Evolutionary conservation across 2,797 vertebrate species (phyloP).

Genomic region (Macropodus opercularis): DNA sequence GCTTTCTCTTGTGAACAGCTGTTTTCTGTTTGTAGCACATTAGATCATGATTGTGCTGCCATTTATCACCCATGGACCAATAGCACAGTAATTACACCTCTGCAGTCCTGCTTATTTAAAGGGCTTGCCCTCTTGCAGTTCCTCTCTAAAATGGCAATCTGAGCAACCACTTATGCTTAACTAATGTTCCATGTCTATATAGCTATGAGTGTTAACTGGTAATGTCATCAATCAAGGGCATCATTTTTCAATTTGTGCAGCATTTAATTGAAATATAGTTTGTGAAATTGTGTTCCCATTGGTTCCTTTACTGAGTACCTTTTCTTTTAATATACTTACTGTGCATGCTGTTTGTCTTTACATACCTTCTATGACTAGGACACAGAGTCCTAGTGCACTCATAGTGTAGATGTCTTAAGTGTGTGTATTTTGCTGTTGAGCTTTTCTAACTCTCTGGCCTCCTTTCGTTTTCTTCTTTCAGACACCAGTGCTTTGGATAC

Average conservation of each 20-base stretch:
- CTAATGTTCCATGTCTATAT: constrained; percentile 53
- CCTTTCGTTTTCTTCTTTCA: constrained; percentile 89
- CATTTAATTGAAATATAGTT: constrained; percentile 14
- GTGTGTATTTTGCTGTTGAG: constrained; percentile 32
- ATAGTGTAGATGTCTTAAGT: too few species aligned
- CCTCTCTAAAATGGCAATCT: constrained; percentile 51
- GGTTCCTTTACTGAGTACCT: background rate
- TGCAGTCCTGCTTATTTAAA: constrained; percentile 50
- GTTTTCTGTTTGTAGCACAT: constrained; percentile 60
- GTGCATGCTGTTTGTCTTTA: constrained; percentile 30
- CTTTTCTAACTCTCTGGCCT: constrained; percentile 81
- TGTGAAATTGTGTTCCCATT: constrained; percentile 5
- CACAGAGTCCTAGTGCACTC: too few species aligned
- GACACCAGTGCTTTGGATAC: constrained; percentile 95
- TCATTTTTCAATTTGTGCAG: constrained; percentile 6
- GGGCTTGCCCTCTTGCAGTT: constrained; percentile 22
- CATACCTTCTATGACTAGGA: too few species aligned
- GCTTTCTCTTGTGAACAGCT: constrained; percentile 59
- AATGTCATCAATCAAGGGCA: constrained; percentile 23
- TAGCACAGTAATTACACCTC: constrained; percentile 68
- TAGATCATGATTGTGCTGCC: constrained; percentile 48
- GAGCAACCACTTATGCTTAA: constrained; percentile 33
- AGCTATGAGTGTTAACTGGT: constrained; percentile 26
- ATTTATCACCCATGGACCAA: constrained; percentile 71
- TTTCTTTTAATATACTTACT: constrained; percentile 6